Evolutionary conservation across 2,888 invertebrate genomes (phyloP), one percentile per base, ranked within the genome.

Genomic region (Pollenia griseotomentosa): DNA sequence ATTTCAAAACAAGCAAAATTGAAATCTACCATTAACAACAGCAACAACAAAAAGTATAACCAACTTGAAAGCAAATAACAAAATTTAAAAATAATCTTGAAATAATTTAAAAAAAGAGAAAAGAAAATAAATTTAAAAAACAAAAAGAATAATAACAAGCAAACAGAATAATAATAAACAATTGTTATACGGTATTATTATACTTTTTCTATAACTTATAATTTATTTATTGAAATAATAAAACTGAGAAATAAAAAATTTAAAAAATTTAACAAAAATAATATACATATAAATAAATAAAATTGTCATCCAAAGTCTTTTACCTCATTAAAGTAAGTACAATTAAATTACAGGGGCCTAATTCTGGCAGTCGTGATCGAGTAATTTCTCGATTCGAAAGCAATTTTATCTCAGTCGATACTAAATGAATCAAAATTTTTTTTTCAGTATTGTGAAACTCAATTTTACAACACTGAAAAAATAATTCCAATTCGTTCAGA

Each of bases 181-280:
- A 92, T 92, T 92, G 92, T 92, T 92, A 92, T 92, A 92, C 92
- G 91, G 92, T 92, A 92, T 92, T 92, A 92, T 92, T 92, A 92
- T 92, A 92, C 92, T 92, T 92, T 92, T 92, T 92, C 92, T 92
- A 92, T 92, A 91, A 91, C 90, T 92, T 92, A 92, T 92, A 90
- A 92, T 92, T 92, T 91, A 91, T 90, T 91, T 91, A 92, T 91
- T 91, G 91, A 89, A 90, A 90, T 86, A 90, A 90, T 86, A 91
- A 88, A 89, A 89, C 88, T 87, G 88, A 88, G 75, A 86, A 88
- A 88, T 87, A 86, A 86, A 79, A 83, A 89, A 85, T 85, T 33
- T 33, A 33, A 89, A 87, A 88, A 87, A 84, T 78, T 78, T 77
- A 84, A 81, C 66, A 79, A 85, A 77, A 79, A 79, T 68, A 77